Conservation (phyloP, 2,797 vertebrate genomes). For the Graptemys geographica region DNA sequence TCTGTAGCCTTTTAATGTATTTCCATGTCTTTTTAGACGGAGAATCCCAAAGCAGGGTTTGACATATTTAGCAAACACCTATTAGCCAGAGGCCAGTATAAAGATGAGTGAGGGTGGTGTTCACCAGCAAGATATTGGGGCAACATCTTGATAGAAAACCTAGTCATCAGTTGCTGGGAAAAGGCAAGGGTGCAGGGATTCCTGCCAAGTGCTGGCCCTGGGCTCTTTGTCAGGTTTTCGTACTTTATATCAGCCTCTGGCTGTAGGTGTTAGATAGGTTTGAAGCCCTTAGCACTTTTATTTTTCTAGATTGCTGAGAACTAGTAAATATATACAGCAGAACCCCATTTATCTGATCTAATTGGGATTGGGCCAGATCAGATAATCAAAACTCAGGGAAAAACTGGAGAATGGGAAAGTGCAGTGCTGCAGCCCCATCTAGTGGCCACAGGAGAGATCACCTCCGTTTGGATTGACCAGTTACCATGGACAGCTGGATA, state of each 20-base stretch:
- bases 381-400: too few relatives aligned
- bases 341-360: too few relatives aligned
- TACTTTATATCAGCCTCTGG: background rate
- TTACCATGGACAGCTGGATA: too few relatives aligned
- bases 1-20: background rate
- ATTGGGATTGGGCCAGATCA: too few relatives aligned
- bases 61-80: background rate
- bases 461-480: too few relatives aligned
- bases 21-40: background rate
- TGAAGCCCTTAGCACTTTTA: background rate
- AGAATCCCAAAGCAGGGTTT: background rate
- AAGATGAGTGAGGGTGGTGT: background rate
- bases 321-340: background rate
- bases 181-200: background rate
- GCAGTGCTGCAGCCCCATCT: too few relatives aligned
- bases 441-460: too few relatives aligned
- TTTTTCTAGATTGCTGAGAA: background rate
- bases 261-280: background rate
- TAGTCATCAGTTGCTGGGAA: background rate
- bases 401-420: too few relatives aligned
- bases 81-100: background rate
- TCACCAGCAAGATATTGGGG: background rate
- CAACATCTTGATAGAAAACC: background rate
- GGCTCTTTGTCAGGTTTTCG: rapidly evolving
- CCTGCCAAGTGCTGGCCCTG: background rate